Evolutionary conservation across 2,797 vertebrate genomes (phyloP), one percentile per base, ranked within the genome.

Genomic region (Hirundo rustica): DNA sequence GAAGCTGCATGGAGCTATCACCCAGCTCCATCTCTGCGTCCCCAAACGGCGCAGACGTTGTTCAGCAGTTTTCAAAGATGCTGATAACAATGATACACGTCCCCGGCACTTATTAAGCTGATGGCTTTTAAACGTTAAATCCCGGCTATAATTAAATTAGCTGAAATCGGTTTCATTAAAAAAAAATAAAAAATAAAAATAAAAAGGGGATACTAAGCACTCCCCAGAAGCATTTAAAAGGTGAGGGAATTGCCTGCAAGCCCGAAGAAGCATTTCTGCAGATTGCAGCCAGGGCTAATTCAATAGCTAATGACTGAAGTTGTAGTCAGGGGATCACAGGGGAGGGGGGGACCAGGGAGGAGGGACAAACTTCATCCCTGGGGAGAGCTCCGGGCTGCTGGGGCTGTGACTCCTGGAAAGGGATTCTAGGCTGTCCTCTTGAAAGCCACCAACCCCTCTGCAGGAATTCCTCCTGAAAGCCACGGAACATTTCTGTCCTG

Each of bases 101-200:
- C 91, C 86, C 88, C 47, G 65, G 66, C 57, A 60, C 82, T 94
- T 93, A 96, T 72, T 94, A 93, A 85, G 81, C 91, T 75, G 93
- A 94, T 96, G 92, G 86, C 88, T 95, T 93, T 92, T 80, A 94
- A 96, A 93, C 78, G 40, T 93, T 93, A 82, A 95, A 94, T 92
- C 92, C 90, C 65, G 26, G 86, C 92, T 92, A 75, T 91, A 94
- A 97, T 96, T 95, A 85, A 95, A 96, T 97, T 94, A 95, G 77
- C 83, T 48, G 60, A 93, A 95, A 90, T 92, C 36, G 67, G 74
- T 7, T 88, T 85, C 75, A 44, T 86, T 78, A 4, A 22, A 76
- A 42, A n/a, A 61, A 54, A 42, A 38, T 38, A 38, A 38, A 14
- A 15, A 44, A n/a, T 6, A 55, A 16, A 16, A 55, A 34, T 38